Conservation (phyloP, 1,140 invertebrate species). For the Antheraea mylitta region DNA sequence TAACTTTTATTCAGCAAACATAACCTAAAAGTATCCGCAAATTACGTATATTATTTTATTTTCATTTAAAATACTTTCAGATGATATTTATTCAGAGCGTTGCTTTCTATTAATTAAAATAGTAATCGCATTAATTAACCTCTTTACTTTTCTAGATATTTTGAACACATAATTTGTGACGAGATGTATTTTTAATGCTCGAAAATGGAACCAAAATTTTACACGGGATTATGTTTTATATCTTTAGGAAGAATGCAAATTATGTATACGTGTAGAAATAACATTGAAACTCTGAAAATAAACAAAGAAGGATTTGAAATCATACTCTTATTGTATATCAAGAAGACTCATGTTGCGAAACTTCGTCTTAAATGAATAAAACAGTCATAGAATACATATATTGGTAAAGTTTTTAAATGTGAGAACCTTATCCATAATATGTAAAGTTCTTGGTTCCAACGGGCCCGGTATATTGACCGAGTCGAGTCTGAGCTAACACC, state of each 20-base stretch:
- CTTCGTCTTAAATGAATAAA: constrained; percentile 11
- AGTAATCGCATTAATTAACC: too few relatives aligned
- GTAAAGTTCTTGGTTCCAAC: constrained; percentile 3
- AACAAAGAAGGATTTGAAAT: neutral
- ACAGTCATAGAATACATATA: constrained; percentile 5
- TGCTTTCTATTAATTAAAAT: too few relatives aligned
- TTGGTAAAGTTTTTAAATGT: constrained; percentile 11
- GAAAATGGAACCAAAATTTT: neutral
- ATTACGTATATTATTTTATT: too few relatives aligned
- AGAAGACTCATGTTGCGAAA: neutral
- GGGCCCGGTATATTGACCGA: neutral
- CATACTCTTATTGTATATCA: neutral
- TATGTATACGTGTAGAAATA: neutral
- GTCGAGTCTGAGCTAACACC: neutral
- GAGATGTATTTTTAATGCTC: too few relatives aligned
- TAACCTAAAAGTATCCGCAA: too few relatives aligned
- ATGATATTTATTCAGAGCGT: too few relatives aligned
- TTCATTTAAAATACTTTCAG: too few relatives aligned
- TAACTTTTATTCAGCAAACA: too few relatives aligned
- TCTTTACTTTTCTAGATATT: too few relatives aligned
- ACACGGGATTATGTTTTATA: too few relatives aligned
- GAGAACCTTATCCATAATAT: constrained; percentile 9
- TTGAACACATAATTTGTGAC: too few relatives aligned
- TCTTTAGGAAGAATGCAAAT: too few relatives aligned
- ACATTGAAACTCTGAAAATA: neutral